Base-by-base conservation (phyloP, 2,888 invertebrate genomes). In the Lathronympha strigana region DNA sequence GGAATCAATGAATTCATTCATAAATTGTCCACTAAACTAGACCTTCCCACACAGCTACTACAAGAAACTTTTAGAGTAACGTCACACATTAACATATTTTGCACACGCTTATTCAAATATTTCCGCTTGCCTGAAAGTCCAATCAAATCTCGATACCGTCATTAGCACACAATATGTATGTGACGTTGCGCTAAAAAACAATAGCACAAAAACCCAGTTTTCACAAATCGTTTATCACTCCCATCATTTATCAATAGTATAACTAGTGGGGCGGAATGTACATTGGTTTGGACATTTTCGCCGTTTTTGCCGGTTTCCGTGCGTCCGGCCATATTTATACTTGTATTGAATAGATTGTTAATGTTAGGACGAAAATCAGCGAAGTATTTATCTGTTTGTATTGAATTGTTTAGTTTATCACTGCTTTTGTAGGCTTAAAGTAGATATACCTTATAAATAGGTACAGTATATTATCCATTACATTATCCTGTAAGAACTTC, bases 181-280 rank as follows among this genome's bases (percentile, higher is more conserved):
- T 43, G 43, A 21, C 43, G 43, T 43, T 21, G 21, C 43, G 2
- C 8, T 6, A 36, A 61, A 66, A 60, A 66, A 61, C 50, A 66
- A 61, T 31, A 70, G 63, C 63, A 69, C 66, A 76, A 76, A 81
- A 79, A 81, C 80, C 70, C 70, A 70, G 73, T 76, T 79, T 71
- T 68, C 73, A 68, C 73, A 69, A 74, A 73, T 76, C 76, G 74
- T 79, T 77, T 77, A 78, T 86, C 82, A 83, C 82, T 61, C 69
- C 76, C 78, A 86, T 88, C 89, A 87, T 89, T 89, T 89, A 88
- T 89, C 89, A 87, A 82, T 84, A 49, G 54, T 54, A 84, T 86
- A 89, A 88, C 89, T 88, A 88, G 85, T 87, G 83, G 83, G 85
- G 83, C 76, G 87, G 84, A 86, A 84, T 79, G 79, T 83, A 86